Base-by-base conservation (phyloP, 2,113 vertebrate genomes). In the Tricholaema leucomelas region DNA sequence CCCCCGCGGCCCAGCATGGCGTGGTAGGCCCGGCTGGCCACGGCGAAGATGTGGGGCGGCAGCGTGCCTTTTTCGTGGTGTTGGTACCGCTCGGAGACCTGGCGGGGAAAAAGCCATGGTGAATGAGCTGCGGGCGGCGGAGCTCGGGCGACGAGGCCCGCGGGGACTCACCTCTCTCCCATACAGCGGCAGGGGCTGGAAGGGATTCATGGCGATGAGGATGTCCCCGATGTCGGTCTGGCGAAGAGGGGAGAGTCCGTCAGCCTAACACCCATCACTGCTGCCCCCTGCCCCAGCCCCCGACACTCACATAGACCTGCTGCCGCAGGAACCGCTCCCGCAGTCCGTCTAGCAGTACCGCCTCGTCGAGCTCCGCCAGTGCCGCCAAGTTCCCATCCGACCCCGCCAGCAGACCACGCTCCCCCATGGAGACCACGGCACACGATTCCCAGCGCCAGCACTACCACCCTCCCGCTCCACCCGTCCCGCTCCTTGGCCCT, bases 191-290 rank as follows among this genome's bases (percentile, higher is more conserved):
- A 98, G 95, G 7, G 97, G 92, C 92, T 96, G 96, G 92, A 97
- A 97, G 56, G 97, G 97, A 75, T 98, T 98, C 70, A 97, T 59
- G 24, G 97, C 96, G 16, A 98, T 58, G 59, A 98, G 92, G 76
- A 97, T 97, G 81, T 98, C 97, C 60, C 97, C 97, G 36, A 98
- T 75, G 42, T 95, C 97, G 30, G 97, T 97, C 97, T 98, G 95
- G 30, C 20, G 66, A 36, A 38, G 35, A 87, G 21, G 31, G 56
- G 74, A 65, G 81, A 80, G 27, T 24, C 36, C 27, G 28, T 66
- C 61, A 83, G 71, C 25, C 44, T 2, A 19, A 14, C 15, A 33
- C 31, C 35, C 31, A 7, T 23, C 48, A 4, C 58, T 23, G 38
- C 56, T 28, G 6, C 27, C 16, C 38, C 16, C 42, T 14, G n/a